These are phyloP conservation scores for Zaprionus ghesquierei DNA, from an alignment of 1,140 invertebrate genomes.

Conservation along the genomic window DNA sequence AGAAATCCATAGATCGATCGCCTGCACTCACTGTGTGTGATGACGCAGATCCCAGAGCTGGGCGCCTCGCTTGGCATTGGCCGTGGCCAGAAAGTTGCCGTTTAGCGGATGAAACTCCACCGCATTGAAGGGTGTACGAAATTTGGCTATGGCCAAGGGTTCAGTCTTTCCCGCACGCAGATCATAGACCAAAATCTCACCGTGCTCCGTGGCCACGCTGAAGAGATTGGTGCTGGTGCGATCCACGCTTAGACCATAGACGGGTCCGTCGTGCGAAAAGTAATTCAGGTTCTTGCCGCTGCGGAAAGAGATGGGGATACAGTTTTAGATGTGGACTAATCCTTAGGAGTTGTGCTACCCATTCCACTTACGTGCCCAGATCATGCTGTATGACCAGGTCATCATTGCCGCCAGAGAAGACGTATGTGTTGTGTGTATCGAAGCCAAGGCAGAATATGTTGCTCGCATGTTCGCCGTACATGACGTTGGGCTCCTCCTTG, in stretches of 20 bases:
- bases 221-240: conserved; percentile 92
- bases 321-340: not conserved
- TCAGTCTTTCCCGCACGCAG: conserved; percentile 82
- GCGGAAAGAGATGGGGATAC: conserved; percentile 20
- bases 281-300: conserved; percentile 89
- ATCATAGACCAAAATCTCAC: conserved; percentile 93
- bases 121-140: conserved; percentile 91
- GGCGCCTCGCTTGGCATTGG: conserved; percentile 94
- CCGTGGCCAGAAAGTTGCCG: conserved; percentile 91
- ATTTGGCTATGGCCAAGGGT: conserved; percentile 85
- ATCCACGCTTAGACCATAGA: conserved; percentile 94
- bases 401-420: conserved; percentile 97
- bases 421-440: conserved; percentile 89
- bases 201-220: conserved; percentile 95
- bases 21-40: conserved; percentile 87
- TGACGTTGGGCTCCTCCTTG: conserved; percentile 85
- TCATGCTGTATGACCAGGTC: conserved; percentile 96
- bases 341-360: rapidly evolving
- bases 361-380: conserved; percentile 87
- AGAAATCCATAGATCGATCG: rapidly evolving
- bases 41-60: conserved; percentile 94
- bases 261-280: conserved; percentile 93
- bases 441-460: conserved; percentile 97
- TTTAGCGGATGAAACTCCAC: conserved; percentile 95
- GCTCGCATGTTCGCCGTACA: conserved; percentile 93